A percentile compares a stretch with the other conserved stretches of the same genome.
Evolutionary conservation across 2,888 invertebrate species (phyloP).

Genomic region (Calliopum simillimum): DNA sequence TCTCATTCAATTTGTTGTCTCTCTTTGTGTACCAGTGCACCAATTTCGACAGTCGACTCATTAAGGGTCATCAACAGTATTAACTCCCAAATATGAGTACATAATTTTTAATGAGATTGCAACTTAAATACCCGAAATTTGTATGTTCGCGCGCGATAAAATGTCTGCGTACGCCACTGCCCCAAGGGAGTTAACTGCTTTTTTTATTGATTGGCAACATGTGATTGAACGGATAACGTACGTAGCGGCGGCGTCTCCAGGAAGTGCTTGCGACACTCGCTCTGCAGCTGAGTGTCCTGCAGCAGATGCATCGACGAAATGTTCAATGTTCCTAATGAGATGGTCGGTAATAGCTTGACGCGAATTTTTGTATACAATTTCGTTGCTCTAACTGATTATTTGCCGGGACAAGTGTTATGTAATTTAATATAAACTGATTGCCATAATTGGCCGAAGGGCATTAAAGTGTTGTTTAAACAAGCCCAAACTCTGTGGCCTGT

Average conservation of each 20-base stretch:
- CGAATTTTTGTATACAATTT: conserved; percentile 23
- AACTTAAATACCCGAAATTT: conserved; percentile 11
- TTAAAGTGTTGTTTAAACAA: conserved; percentile 53
- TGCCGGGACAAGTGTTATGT: conserved; percentile 34
- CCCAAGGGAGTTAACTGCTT: conserved; percentile 43
- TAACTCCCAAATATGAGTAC: conserved; percentile 2
- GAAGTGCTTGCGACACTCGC: background rate
- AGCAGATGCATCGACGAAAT: conserved; percentile 3
- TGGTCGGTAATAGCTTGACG: conserved; percentile 25
- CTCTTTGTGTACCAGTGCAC: background rate
- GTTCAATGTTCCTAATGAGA: conserved; percentile 18
- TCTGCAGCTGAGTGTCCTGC: background rate
- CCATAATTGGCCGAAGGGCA: conserved; percentile 30
- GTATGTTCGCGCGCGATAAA: background rate
- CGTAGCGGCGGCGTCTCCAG: background rate
- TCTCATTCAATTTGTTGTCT: background rate
- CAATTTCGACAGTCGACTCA: background rate
- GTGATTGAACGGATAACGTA: background rate
- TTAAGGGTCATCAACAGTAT: conserved; percentile 20
- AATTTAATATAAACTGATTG: conserved; percentile 33
- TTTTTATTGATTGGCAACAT: conserved; percentile 41
- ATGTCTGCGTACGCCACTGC: conserved; percentile 2
- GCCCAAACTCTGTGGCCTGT: conserved; percentile 46
- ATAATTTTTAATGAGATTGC: conserved; percentile 26
- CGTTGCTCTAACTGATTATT: conserved; percentile 22